Evolutionary conservation across 2,797 vertebrate genomes (phyloP).

Genomic region (Meriones psammophilus): DNA sequence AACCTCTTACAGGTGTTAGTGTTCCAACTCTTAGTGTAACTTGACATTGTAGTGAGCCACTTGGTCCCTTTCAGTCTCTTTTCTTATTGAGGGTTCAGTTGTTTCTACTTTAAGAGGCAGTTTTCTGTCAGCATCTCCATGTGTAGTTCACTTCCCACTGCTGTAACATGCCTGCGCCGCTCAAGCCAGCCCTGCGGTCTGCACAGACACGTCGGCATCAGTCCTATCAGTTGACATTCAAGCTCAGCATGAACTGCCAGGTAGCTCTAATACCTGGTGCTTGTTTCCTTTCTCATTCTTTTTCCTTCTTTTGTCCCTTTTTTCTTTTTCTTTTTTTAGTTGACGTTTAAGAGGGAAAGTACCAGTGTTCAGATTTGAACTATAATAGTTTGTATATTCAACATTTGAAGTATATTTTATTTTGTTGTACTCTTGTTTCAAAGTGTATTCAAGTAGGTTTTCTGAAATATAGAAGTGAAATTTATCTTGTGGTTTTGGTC

Average conservation of each 20-base stretch:
- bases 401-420: slow-evolving; percentile 98
- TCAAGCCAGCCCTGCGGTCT: slow-evolving; percentile 86
- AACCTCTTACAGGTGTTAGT: slow-evolving; percentile 91
- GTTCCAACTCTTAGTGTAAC: slow-evolving; percentile 91
- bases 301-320: slow-evolving; percentile 68
- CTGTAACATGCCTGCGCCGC: slow-evolving; percentile 87
- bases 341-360: slow-evolving; percentile 93
- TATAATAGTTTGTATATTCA: slow-evolving; percentile 95
- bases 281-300: slow-evolving; percentile 78
- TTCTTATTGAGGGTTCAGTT: slow-evolving; percentile 82
- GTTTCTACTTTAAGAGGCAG: slow-evolving; percentile 88
- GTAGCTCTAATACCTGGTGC: slow-evolving; percentile 88
- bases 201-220: slow-evolving; percentile 87
- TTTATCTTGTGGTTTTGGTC: slow-evolving; percentile 87
- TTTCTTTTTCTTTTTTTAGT: slow-evolving; percentile 84
- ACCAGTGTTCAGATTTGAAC: slow-evolving; percentile 94
- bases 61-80: slow-evolving; percentile 91
- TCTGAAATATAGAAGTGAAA: slow-evolving; percentile 97
- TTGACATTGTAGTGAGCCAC: slow-evolving; percentile 89
- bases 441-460: slow-evolving; percentile 99
- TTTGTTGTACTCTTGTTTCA: slow-evolving; percentile 99
- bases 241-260: slow-evolving; percentile 89
- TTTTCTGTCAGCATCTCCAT: slow-evolving; percentile 88
- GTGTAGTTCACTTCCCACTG: slow-evolving; percentile 89
- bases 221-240: slow-evolving; percentile 89